Evolutionary conservation across 2,113 vertebrate genomes (phyloP), one percentile per base, ranked within the genome.

Genomic region (Catharus minimus): DNA sequence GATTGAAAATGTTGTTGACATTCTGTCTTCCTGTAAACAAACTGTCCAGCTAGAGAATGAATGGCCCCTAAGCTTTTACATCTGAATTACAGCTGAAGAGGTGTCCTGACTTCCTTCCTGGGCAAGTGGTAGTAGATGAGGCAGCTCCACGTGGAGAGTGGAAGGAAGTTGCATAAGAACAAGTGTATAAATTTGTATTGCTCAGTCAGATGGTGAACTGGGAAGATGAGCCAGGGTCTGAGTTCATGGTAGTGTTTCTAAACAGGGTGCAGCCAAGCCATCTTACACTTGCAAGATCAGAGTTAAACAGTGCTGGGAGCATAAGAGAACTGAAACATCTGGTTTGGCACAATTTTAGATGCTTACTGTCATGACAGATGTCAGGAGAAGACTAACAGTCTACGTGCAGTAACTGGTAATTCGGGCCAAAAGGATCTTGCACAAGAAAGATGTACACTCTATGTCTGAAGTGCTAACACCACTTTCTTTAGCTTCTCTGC

Each of bases 341-440:
- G 66, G 53, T 93, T 96, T 96, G 94, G 93, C 95, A 95, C 95
- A 77, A 69, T 62, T 82, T 53, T 68, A 79, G 77, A 53, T 66
- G 33, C 50, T 56, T 23, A 32, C 49, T 49, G 60, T 82, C 83
- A 12, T 7, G 33, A 69, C 13, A 36, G 50, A 23, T 55, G 79
- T 49, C 56, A 68, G 71, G 58, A 68, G 43, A 57, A 73, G 57
- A 30, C 30, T 27, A 28, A 62, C 47, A 64, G 30, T 32, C 38
- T 21, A 90, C 49, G 13, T 19, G 19, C 11, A 72, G 69, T 47
- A 80, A 56, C 72, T 61, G 27, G 13, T 47, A 30, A 36, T 55
- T 82, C 56, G 64, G 81, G 52, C 64, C 41, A 69, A 52, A 89
- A 96, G 49, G 53, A 18, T 56, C 73, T 60, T 71, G 46, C 46